Evolutionary conservation across 2,113 vertebrate genomes (phyloP), one percentile per base, ranked within the genome.

Genomic region (Beaufortia kweichowensis): DNA sequence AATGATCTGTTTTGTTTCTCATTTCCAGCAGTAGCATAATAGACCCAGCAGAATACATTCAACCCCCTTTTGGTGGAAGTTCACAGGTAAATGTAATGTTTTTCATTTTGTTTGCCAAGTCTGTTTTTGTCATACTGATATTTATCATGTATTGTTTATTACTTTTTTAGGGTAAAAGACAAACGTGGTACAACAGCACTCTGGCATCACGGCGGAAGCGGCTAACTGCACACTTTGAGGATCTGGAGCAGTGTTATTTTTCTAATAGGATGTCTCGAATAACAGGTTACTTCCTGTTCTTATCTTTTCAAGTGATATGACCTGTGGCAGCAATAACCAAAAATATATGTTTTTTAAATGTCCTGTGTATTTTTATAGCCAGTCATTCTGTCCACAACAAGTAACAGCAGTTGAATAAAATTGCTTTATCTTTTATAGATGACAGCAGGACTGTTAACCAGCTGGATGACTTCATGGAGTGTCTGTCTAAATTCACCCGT

Each of bases 191-290:
- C 85, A 99, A 97, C 85, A 98, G 95, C 90, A 98, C 97, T 0
- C 87, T 99, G 55, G 96, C 97, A 0, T 98, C 97, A 0, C 91
- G 96, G 41, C 92, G 97, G 82, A 98, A 98, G 88, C 91, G 96
- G 76, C 93, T 99, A 66, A 98, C 95, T 0, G 97, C 97, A 84
- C 97, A 99, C 63, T 99, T 99, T 87, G 97, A 99, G 83, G 97
- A 99, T 88, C 90, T 99, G 5, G 97, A 99, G 81, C 97, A 99
- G 80, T 99, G 97, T 88, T 99, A 99, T 87, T 98, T 99, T 89
- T 98, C 96, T 70, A 98, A 94, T 84, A 95, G 97, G 85, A 97
- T 99, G 96, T 96, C 97, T 59, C 94, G 94, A 59, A 95, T 98
- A 82, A 95, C 97, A 31, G 97, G 97, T 99, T 89, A 31, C 14